phyloP scores from a whole-genome alignment of 2,797 vertebrate species.

The Stomatorhinus walkeri region DNA sequence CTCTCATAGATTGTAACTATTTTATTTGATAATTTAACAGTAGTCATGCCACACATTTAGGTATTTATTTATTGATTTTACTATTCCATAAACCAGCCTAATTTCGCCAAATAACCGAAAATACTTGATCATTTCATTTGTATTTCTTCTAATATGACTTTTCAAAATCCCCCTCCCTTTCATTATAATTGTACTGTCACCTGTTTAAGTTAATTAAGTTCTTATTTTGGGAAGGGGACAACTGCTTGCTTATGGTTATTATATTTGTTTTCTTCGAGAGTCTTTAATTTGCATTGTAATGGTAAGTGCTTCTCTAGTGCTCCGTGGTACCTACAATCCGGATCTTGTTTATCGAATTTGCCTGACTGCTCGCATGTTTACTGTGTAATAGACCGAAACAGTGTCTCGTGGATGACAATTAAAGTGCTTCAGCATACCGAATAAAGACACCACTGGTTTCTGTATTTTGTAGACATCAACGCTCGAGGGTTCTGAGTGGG shows the following conservation, averaged over 20 bases:
- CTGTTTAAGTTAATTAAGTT: background rate
- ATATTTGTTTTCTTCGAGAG: background rate
- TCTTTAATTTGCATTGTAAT: conserved; percentile 9
- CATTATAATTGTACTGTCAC: background rate
- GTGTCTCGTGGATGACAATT: conserved; percentile 59
- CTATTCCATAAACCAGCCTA: background rate
- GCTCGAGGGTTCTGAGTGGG: conserved; percentile 21
- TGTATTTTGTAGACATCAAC: conserved; percentile 39
- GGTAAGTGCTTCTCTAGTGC: conserved; percentile 35
- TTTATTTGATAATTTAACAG: background rate
- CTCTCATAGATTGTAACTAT: background rate
- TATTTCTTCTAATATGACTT: background rate
- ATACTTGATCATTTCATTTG: conserved; percentile 1
- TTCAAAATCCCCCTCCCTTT: background rate
- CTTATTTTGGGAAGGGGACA: background rate
- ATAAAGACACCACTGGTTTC: conserved; percentile 45
- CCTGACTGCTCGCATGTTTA: conserved; percentile 43
- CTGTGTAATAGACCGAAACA: conserved; percentile 53
- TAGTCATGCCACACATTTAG: background rate
- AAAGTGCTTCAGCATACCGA: conserved; percentile 54
- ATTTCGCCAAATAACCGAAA: background rate
- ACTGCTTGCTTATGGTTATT: background rate
- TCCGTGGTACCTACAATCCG: conserved; percentile 35
- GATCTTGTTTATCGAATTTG: conserved; percentile 51
- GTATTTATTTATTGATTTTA: background rate